These are phyloP conservation scores for Chelonus formosanus DNA, from an alignment of 2,888 invertebrate species.

Conservation along the genomic window DNA sequence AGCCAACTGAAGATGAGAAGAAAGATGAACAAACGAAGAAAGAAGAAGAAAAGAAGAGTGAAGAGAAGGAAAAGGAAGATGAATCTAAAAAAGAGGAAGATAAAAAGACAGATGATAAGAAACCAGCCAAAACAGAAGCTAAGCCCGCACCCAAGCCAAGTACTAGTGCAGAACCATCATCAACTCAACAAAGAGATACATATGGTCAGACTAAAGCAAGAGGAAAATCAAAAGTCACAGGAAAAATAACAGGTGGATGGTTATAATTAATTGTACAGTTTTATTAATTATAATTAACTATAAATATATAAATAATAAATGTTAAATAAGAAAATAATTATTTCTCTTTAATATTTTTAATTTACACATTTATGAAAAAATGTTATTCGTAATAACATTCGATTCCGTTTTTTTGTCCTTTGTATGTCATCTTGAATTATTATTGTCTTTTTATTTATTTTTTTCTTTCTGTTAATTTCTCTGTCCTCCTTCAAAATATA, in stretches of 20 bases:
- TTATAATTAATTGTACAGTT: conserved; percentile 64
- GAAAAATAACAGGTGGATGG: conserved; percentile 79
- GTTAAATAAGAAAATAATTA: too few species aligned
- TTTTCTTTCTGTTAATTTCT: conserved; percentile 38
- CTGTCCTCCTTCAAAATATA: conserved; percentile 42
- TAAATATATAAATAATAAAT: too few species aligned
- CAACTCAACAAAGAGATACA: conserved; percentile 50
- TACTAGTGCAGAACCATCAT: not conserved
- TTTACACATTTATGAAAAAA: too few species aligned
- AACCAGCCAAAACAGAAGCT: conserved; percentile 4
- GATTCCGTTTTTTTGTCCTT: conserved; percentile 12
- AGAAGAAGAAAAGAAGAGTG: conserved; percentile 31
- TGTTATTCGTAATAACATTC: not conserved
- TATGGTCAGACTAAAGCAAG: conserved; percentile 65
- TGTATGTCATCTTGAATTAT: not conserved
- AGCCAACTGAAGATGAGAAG: conserved; percentile 67
- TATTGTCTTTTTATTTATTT: not conserved
- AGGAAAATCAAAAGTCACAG: conserved; percentile 78
- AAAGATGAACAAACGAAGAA: conserved; percentile 51
- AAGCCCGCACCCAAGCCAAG: conserved; percentile 32
- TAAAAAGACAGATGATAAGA: conserved; percentile 2
- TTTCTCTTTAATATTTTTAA: too few species aligned
- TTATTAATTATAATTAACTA: too few species aligned
- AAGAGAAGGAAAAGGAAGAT: conserved; percentile 37
- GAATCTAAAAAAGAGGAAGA: conserved; percentile 17